Percentiles rank a stretch among this genome's conserved stretches.
phyloP scores from a whole-genome alignment of 2,113 vertebrate genomes.

The Clupea harengus region DNA sequence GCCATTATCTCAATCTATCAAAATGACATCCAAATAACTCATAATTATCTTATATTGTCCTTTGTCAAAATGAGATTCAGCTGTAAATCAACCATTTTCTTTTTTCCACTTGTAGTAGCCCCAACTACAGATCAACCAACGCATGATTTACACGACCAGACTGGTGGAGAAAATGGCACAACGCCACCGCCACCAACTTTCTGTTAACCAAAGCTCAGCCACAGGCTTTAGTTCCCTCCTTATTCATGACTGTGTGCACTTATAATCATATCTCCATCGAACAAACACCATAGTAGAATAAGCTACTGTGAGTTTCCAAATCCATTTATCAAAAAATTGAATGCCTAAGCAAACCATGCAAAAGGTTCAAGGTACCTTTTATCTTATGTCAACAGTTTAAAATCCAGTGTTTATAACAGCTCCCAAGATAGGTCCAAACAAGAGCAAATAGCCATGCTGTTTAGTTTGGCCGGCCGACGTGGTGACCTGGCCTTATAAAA shows the following conservation, averaged over 20 bases:
- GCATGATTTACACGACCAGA: neutral
- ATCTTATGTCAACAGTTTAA: neutral
- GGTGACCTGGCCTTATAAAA: neutral
- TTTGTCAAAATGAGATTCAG: neutral
- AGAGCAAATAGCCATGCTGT: neutral
- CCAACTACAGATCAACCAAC: neutral
- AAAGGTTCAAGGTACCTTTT: neutral
- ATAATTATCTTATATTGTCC: neutral
- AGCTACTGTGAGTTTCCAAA: neutral
- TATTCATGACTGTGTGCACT: neutral
- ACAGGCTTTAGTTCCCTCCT: too few relatives aligned
- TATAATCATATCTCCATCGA: neutral
- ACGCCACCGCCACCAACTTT: neutral
- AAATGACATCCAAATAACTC: neutral
- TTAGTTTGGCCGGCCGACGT: conserved; percentile 17
- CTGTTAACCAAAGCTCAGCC: too few relatives aligned
- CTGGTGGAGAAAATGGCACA: neutral
- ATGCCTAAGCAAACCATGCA: neutral
- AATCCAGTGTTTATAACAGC: neutral
- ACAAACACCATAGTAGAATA: neutral
- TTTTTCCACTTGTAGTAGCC: neutral
- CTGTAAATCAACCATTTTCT: neutral
- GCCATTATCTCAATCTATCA: neutral
- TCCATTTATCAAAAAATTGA: neutral
- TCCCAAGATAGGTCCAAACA: neutral